Evolutionary conservation across 2,888 invertebrate genomes (phyloP), one percentile per base, ranked within the genome.

Genomic region (Drosophila birchii): DNA sequence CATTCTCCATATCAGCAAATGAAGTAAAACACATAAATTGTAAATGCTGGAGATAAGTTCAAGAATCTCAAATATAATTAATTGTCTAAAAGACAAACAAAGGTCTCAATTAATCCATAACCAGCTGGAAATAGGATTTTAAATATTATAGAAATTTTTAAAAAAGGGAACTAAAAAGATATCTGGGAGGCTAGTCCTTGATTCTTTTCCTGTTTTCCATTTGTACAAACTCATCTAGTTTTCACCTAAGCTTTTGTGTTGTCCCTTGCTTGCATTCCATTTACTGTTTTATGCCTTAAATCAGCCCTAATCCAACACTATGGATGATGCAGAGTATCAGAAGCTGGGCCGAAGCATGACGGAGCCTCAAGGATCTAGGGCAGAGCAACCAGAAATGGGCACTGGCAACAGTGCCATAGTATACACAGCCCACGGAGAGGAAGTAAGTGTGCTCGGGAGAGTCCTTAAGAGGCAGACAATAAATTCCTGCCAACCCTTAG

Each of bases 311-410:
- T 49, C 23, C 57, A 1, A 20, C 54, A 73, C 29, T 39, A 91
- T 91, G 92, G 81, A 85, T 66, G 67, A 66, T 12, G 59, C 79
- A 34, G 79, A 90, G 16, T 89, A 90, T 66, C 84, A 80, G 12
- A 82, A 84, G 20, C 79, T 63, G 43, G 78, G 66, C 62, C 78
- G 56, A 38, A 75, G 78, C 32, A 68, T 80, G 36, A 74, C 74
- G 16, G 43, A 11, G 36, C 4, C 6, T 2, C 36, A 38, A n/a
- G 44, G 36, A 38, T 18, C 36, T 11, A 18, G 64, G 29, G 49
- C 18, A 8, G 55, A 54, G 16, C 39, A n/a, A 11, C 12, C n/a
- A 45, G 71, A 11, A 60, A 75, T 34, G 64, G 85, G 3, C 36
- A 69, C 12, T 26, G 62, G 23, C 2, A 41, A 34, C 12, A 51